A percentile compares a stretch with the other conserved stretches of the same genome.
These are phyloP conservation scores for Phataginus tetradactyla DNA, from an alignment of 2,797 vertebrate species.

Conservation along the genomic window DNA sequence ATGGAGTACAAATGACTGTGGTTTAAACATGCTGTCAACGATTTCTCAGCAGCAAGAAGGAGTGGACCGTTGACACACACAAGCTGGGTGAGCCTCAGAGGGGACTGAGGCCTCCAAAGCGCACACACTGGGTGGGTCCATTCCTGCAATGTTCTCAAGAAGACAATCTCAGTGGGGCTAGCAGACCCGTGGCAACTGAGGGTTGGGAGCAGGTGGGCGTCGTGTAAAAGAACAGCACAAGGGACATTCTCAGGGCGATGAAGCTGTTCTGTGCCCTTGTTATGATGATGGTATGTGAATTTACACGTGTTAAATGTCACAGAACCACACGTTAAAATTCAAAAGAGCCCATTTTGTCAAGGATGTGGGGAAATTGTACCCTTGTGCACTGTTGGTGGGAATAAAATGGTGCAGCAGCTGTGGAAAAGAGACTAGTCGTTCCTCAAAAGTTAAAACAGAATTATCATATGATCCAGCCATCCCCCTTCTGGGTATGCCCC, in stretches of 20 bases:
- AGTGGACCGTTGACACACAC: not conserved
- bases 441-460: too few relatives aligned
- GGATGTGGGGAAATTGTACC: not conserved
- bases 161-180: too few relatives aligned
- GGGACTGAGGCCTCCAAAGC: fast-evolving
- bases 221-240: not conserved
- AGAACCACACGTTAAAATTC: not conserved
- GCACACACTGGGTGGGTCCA: fast-evolving
- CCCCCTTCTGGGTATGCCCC: fast-evolving
- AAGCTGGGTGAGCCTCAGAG: not conserved
- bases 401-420: fast-evolving
- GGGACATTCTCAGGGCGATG: not conserved
- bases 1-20: not conserved
- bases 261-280: too few relatives aligned
- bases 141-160: not conserved
- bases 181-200: not conserved
- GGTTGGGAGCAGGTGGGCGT: not conserved
- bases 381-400: fast-evolving
- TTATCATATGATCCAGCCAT: fast-evolving
- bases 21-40: not conserved
- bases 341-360: too few relatives aligned
- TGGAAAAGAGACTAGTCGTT: not conserved
- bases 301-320: not conserved
- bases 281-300: not conserved
- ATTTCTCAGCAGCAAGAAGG: not conserved